Percentiles rank a stretch among this genome's conserved stretches.
Evolutionary conservation across 2,113 vertebrate genomes (phyloP).

Genomic region (Rhizomys pruinosus): DNA sequence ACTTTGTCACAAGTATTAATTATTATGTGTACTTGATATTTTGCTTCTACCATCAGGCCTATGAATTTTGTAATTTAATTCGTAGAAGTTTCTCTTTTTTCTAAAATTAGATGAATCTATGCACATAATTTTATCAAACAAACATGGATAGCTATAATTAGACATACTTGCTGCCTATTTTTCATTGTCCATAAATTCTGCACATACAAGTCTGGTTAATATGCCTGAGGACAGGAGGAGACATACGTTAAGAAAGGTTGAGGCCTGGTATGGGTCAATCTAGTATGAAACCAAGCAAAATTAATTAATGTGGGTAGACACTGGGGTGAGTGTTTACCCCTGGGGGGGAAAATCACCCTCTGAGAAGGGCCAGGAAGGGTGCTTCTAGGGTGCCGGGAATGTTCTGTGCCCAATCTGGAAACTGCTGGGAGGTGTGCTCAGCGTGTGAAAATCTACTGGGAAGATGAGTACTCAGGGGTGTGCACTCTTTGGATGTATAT

Average conservation of each 20-base stretch:
- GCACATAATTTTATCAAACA: constrained; percentile 4
- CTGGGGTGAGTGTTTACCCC: neutral
- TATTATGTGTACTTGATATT: constrained; percentile 63
- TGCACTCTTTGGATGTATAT: neutral
- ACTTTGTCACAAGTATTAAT: constrained; percentile 75
- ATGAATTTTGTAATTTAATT: constrained; percentile 45
- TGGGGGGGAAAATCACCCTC: neutral
- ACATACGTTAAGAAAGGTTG: constrained; percentile 19
- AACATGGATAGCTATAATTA: constrained; percentile 33
- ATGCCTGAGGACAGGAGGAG: constrained; percentile 50
- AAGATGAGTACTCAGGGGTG: neutral
- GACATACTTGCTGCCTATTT: constrained; percentile 39
- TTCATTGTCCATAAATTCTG: constrained; percentile 22
- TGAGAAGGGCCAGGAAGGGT: neutral
- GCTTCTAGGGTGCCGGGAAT: neutral
- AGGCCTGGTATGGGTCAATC: constrained; percentile 1
- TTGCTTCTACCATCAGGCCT: neutral
- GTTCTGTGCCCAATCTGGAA: neutral
- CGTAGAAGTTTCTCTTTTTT: neutral
- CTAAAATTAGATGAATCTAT: neutral
- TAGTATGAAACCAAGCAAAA: constrained; percentile 56
- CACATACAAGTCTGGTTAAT: constrained; percentile 23
- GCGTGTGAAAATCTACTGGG: neutral
- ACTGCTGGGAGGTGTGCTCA: rapidly evolving
- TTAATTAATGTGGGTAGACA: constrained; percentile 43